A percentile compares a stretch with the other conserved stretches of the same genome.
Conservation (phyloP, 2,797 vertebrate genomes). For the Jordanella pulchra region DNA sequence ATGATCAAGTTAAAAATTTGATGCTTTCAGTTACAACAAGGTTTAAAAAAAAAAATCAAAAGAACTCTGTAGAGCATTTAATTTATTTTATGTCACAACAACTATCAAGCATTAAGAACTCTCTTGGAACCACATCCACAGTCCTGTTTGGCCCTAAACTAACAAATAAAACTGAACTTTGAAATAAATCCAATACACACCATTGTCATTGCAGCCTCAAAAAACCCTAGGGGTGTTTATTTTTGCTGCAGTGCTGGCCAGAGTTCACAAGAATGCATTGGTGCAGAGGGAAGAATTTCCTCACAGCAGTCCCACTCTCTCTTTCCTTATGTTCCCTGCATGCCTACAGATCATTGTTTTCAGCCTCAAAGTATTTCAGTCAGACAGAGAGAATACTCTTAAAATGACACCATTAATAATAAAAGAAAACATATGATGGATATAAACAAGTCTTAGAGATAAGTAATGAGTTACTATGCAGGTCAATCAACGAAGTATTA, state of each 20-base stretch:
- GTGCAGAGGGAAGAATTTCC: constrained; percentile 49
- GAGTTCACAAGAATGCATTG: constrained; percentile 19
- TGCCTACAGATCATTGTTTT: constrained; percentile 37
- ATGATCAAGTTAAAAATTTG: not conserved
- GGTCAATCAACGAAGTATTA: not conserved
- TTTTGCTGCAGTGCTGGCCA: constrained; percentile 34
- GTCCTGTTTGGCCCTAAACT: not conserved
- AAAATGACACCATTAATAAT: not conserved
- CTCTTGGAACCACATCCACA: not conserved
- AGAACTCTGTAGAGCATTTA: not conserved
- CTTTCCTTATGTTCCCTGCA: constrained; percentile 34
- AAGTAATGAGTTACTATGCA: not conserved
- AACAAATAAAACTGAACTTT: not conserved
- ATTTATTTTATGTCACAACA: not conserved
- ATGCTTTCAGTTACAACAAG: not conserved
- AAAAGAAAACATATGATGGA: not conserved
- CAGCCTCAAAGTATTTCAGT: constrained; percentile 14
- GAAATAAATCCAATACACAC: constrained; percentile 5
- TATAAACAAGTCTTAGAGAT: too few relatives aligned
- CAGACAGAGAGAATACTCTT: constrained; percentile 3
- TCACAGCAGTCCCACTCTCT: constrained; percentile 23
- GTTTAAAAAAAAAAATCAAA: not conserved
- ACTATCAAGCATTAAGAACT: not conserved
- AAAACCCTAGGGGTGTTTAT: constrained; percentile 20
- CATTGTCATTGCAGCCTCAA: constrained; percentile 19